phyloP scores from a whole-genome alignment of 2,797 vertebrate species.

The Tragelaphus oryx region DNA sequence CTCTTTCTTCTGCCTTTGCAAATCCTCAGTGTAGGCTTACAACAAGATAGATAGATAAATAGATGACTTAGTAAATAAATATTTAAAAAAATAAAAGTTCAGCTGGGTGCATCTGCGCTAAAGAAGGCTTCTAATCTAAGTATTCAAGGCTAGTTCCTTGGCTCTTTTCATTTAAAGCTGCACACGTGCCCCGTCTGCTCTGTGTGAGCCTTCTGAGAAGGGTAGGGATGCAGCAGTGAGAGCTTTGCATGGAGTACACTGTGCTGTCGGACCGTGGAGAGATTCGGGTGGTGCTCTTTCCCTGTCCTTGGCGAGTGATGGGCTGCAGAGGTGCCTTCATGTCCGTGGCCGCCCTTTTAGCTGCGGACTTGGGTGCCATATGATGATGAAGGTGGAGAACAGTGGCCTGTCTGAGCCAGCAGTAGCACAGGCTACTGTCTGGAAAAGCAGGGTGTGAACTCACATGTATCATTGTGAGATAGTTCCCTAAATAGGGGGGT shows the following conservation, averaged over 20 bases:
- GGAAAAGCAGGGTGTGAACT: neutral
- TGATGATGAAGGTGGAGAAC: neutral
- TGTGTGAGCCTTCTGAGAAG: neutral
- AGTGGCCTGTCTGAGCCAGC: neutral
- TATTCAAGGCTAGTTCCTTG: neutral
- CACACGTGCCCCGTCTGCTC: neutral
- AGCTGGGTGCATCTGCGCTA: neutral
- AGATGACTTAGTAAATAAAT: neutral
- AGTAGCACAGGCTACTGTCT: neutral
- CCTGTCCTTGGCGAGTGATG: neutral
- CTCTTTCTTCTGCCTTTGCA: neutral
- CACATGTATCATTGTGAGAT: neutral
- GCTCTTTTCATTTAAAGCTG: neutral
- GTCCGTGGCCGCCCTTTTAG: neutral
- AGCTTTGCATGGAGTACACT: neutral
- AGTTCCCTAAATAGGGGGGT: neutral
- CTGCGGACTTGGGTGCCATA: neutral
- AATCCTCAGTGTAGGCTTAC: neutral
- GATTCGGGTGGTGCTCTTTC: neutral
- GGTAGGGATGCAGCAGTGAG: neutral
- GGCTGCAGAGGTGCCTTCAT: neutral
- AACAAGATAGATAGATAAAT: neutral
- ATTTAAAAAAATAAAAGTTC: neutral
- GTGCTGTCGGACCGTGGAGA: neutral
- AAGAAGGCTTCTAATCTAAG: neutral